A percentile compares a stretch with the other conserved stretches of the same genome.
These are phyloP conservation scores for Pandemis cinnamomeana DNA, from an alignment of 2,888 invertebrate genomes.

Conservation along the genomic window DNA sequence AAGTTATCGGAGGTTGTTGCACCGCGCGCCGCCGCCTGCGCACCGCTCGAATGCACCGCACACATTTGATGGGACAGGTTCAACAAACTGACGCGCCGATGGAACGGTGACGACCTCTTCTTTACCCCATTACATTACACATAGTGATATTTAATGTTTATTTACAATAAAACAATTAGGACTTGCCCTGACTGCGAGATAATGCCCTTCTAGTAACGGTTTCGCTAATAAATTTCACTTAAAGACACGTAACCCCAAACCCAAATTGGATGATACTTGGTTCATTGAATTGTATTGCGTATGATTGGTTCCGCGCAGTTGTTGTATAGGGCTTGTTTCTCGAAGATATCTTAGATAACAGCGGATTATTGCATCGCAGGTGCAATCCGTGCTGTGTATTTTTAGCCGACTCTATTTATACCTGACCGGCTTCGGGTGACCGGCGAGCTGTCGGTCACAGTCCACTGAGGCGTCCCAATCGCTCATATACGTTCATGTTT, in stretches of 20 bases:
- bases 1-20: constrained; percentile 82
- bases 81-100: constrained; percentile 76
- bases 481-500: constrained; percentile 41
- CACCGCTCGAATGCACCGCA: constrained; percentile 72
- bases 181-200: constrained; percentile 54
- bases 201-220: constrained; percentile 55
- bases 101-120: constrained; percentile 65
- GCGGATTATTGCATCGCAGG: constrained; percentile 59
- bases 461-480: constrained; percentile 53
- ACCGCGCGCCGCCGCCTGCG: constrained; percentile 62
- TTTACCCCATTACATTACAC: constrained; percentile 74
- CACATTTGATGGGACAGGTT: constrained; percentile 77
- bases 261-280: constrained; percentile 1
- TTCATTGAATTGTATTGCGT: constrained; percentile 8
- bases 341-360: constrained; percentile 43
- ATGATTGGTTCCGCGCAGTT: constrained; percentile 12
- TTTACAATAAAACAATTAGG: constrained; percentile 58
- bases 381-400: constrained; percentile 77
- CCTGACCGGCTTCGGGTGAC: constrained; percentile 68
- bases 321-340: constrained; percentile 23
- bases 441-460: constrained; percentile 67
- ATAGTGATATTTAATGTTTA: constrained; percentile 73
- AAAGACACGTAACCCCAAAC: constrained; percentile 47
- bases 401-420: constrained; percentile 80
- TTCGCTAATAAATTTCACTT: constrained; percentile 52